Conservation (phyloP, 2,797 vertebrate species). For the Ibycter americanus region DNA sequence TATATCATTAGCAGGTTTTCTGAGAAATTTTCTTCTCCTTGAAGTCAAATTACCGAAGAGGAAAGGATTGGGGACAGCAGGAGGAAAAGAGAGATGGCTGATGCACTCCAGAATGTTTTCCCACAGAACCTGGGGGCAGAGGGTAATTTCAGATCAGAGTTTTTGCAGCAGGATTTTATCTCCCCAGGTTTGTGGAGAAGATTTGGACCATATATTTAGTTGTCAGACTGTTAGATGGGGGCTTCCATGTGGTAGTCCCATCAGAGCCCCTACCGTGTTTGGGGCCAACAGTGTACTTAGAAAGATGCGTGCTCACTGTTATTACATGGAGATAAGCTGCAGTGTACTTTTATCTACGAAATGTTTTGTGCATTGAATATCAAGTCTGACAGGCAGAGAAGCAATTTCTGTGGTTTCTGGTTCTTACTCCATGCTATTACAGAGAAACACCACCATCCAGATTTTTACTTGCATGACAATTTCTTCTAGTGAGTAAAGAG, state of each 20-base stretch:
- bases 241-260: not conserved
- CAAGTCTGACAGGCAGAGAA: constrained; percentile 13
- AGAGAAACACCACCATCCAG: not conserved
- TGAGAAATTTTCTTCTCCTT: not conserved
- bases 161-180: not conserved
- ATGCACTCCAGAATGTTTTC: not conserved
- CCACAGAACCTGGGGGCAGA: not conserved
- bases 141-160: not conserved
- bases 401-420: not conserved
- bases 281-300: not conserved
- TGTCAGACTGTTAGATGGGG: not conserved
- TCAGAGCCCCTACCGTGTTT: not conserved
- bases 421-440: not conserved
- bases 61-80: not conserved
- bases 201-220: not conserved
- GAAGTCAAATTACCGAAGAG: not conserved
- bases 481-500: constrained; percentile 40
- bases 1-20: not conserved
- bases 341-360: constrained; percentile 31
- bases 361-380: constrained; percentile 41
- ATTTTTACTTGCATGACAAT: not conserved
- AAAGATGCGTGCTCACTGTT: not conserved
- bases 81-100: not conserved
- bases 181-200: not conserved
- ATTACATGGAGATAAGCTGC: constrained; percentile 23